Evolutionary conservation across 2,113 vertebrate genomes (phyloP).

Genomic region (Microtus richardsoni): DNA sequence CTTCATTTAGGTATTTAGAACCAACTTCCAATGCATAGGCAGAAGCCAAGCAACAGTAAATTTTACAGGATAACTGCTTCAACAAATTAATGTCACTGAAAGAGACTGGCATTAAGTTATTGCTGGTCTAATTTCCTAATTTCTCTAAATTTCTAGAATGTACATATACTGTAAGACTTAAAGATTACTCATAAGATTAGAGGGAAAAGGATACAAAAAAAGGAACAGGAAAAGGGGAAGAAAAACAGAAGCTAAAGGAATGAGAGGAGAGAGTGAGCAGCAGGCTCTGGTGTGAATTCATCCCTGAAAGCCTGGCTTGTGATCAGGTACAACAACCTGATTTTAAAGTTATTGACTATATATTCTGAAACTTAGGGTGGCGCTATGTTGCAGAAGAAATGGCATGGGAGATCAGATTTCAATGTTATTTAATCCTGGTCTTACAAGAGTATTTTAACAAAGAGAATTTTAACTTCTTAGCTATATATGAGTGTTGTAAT

Average conservation of each 20-base stretch:
- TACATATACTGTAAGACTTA: not conserved
- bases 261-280: not conserved
- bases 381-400: not conserved
- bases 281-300: not conserved
- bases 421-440: not conserved
- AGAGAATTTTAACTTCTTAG: slow-evolving; percentile 8
- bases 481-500: not conserved
- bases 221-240: not conserved
- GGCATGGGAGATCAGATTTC: slow-evolving; percentile 9
- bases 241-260: not conserved
- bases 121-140: too few species aligned
- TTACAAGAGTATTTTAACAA: slow-evolving; percentile 35
- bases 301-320: not conserved
- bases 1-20: not conserved
- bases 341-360: not conserved
- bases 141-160: slow-evolving; percentile 1
- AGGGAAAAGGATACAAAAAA: not conserved
- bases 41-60: not conserved
- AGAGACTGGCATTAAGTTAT: not conserved
- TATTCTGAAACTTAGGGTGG: not conserved
- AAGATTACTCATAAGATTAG: not conserved
- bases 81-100: not conserved
- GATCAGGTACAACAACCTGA: not conserved
- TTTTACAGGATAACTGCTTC: not conserved
- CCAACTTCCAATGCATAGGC: not conserved